A percentile compares a stretch with the other conserved stretches of the same genome.
These are phyloP conservation scores for Drosophila melanica DNA, from an alignment of 1,140 invertebrate genomes.

Conservation along the genomic window DNA sequence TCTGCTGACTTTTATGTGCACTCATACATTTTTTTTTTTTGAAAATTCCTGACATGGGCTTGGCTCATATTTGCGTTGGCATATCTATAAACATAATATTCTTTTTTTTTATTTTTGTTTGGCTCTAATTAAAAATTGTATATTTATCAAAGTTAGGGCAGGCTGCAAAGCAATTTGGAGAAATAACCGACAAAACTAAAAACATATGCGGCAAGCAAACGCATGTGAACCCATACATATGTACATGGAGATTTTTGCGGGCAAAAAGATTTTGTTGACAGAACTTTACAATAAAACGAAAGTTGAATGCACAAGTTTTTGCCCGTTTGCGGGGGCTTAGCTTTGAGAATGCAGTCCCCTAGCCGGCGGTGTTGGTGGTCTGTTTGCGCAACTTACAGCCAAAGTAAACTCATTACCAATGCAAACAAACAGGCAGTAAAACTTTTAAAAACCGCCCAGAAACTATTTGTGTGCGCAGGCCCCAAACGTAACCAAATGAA, in stretches of 20 bases:
- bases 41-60: constrained; percentile 2
- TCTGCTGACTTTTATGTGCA: constrained; percentile 53
- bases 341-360: constrained; percentile 42
- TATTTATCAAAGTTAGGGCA: constrained; percentile 69
- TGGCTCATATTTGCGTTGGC: constrained; percentile 48
- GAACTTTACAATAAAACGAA: constrained; percentile 79
- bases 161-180: constrained; percentile 63
- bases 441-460: constrained; percentile 51
- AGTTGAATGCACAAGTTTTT: constrained; percentile 78
- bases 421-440: constrained; percentile 75
- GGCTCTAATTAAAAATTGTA: constrained; percentile 74
- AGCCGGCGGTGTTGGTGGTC: constrained; percentile 54
- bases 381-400: constrained; percentile 78
- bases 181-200: constrained; percentile 57
- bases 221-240: constrained; percentile 6
- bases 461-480: constrained; percentile 63
- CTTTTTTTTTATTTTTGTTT: constrained; percentile 36
- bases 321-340: constrained; percentile 49
- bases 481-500: constrained; percentile 44
- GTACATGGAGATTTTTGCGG: constrained; percentile 41
- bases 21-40: constrained; percentile 28
- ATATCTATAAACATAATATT: constrained; percentile 5
- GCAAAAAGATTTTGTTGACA: constrained; percentile 74
- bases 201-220: constrained; percentile 52
- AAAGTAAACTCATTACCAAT: constrained; percentile 82